These are phyloP conservation scores for Rhynchomys soricoides DNA, from an alignment of 2,113 vertebrate genomes.

Conservation along the genomic window DNA sequence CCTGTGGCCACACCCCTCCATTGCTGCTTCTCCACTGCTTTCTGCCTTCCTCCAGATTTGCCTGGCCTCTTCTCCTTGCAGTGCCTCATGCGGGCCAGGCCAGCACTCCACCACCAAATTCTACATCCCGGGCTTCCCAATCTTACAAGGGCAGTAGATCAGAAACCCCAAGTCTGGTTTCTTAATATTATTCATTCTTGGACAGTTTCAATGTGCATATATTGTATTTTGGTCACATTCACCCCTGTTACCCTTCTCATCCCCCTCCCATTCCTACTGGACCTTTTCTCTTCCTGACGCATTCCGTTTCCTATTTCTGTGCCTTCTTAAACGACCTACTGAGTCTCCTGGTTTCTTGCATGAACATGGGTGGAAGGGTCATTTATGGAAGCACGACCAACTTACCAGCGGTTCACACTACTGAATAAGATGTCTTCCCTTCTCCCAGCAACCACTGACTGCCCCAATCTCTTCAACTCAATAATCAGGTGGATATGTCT, in stretches of 20 bases:
- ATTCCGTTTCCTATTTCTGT: not conserved
- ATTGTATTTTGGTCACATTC: too few relatives aligned
- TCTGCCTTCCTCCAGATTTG: fast-evolving
- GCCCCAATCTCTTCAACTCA: not conserved
- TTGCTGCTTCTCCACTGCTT: not conserved
- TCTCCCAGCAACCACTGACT: not conserved
- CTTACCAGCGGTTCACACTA: not conserved
- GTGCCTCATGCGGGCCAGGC: too few relatives aligned
- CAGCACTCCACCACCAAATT: not conserved
- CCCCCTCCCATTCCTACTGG: not conserved
- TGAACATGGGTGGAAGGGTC: not conserved
- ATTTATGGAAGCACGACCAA: not conserved
- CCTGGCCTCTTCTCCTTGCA: not conserved
- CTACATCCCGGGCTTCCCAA: not conserved
- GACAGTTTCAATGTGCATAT: not conserved
- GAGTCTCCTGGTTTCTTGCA: too few relatives aligned
- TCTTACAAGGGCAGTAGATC: not conserved
- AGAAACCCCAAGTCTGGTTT: not conserved
- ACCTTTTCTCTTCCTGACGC: too few relatives aligned
- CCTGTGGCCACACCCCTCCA: fast-evolving
- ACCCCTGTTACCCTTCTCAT: not conserved
- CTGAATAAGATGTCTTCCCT: not conserved
- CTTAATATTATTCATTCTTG: not conserved
- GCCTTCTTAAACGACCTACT: not conserved
- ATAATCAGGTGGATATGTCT: not conserved